Conservation (phyloP, 2,888 invertebrate genomes). For the Pyrocoelia pectoralis region DNA sequence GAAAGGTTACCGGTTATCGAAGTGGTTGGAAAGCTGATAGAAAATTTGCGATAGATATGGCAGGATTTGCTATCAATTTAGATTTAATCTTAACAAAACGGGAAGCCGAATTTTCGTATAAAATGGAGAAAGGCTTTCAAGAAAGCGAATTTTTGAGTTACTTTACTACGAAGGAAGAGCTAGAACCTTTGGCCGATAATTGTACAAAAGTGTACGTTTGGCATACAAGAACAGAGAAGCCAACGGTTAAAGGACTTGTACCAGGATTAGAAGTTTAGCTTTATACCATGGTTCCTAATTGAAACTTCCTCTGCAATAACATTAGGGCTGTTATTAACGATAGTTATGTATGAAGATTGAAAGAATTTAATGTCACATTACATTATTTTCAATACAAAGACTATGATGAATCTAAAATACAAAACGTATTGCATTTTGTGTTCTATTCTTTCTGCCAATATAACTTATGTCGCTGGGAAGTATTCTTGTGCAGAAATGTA, state of each 20-base stretch:
- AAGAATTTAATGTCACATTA: no score
- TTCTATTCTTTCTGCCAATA: no score
- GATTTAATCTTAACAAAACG: slow-evolving; percentile 75
- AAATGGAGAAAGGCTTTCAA: slow-evolving; percentile 88
- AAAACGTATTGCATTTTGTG: no score
- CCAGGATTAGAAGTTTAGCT: slow-evolving; percentile 54
- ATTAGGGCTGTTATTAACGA: no score
- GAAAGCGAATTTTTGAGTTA: slow-evolving; percentile 85
- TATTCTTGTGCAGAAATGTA: no score
- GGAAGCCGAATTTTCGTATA: slow-evolving; percentile 81
- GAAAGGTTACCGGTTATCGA: slow-evolving; percentile 69
- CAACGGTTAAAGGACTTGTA: slow-evolving; percentile 77
- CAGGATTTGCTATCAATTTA: slow-evolving; percentile 90
- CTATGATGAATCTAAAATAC: no score
- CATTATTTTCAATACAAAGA: no score
- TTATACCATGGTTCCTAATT: background rate
- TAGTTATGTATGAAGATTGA: no score
- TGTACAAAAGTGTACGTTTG: slow-evolving; percentile 97
- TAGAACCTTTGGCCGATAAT: slow-evolving; percentile 90
- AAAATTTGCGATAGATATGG: slow-evolving; percentile 98
- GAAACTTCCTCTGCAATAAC: slow-evolving; percentile 28
- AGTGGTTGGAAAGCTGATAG: slow-evolving; percentile 90
- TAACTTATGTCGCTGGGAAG: no score
- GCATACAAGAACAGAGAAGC: slow-evolving; percentile 96
- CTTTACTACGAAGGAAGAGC: slow-evolving; percentile 73